Evolutionary conservation across 2,113 vertebrate species (phyloP).

Genomic region (Lutjanus erythropterus): DNA sequence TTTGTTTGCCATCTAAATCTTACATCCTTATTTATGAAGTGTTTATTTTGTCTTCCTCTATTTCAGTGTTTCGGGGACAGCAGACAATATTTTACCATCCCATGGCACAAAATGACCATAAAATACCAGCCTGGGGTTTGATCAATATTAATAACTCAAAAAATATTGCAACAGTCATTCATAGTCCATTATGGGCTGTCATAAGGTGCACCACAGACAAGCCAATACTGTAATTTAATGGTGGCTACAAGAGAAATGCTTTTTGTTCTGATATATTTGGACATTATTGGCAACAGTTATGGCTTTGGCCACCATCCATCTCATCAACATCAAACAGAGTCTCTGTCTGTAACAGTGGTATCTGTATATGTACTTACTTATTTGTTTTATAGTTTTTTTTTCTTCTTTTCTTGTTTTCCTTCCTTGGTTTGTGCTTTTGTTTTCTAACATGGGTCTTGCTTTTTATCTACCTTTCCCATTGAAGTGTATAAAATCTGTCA

Average conservation of each 20-base stretch:
- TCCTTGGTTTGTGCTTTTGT: too few relatives aligned
- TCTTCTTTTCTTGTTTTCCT: too few relatives aligned
- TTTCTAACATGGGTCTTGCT: too few relatives aligned
- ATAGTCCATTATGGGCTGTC: not conserved
- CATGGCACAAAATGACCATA: not conserved
- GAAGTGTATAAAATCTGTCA: too few relatives aligned
- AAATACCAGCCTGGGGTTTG: not conserved
- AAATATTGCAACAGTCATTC: not conserved
- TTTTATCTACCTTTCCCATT: too few relatives aligned
- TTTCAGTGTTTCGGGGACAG: not conserved
- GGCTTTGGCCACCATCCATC: not conserved
- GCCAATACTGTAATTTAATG: not conserved
- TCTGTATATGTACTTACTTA: too few relatives aligned
- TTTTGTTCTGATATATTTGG: not conserved
- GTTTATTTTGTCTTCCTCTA: not conserved
- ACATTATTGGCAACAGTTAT: not conserved
- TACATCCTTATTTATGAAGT: too few relatives aligned
- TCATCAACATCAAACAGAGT: conserved; percentile 9
- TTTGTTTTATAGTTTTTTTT: too few relatives aligned
- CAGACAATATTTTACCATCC: not conserved
- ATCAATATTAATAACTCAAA: conserved; percentile 2
- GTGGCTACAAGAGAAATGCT: not conserved
- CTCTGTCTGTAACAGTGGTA: not conserved
- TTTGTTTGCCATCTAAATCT: too few relatives aligned
- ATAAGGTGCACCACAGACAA: not conserved